phyloP scores from a whole-genome alignment of 2,888 invertebrate species.

The Tachina grossa region DNA sequence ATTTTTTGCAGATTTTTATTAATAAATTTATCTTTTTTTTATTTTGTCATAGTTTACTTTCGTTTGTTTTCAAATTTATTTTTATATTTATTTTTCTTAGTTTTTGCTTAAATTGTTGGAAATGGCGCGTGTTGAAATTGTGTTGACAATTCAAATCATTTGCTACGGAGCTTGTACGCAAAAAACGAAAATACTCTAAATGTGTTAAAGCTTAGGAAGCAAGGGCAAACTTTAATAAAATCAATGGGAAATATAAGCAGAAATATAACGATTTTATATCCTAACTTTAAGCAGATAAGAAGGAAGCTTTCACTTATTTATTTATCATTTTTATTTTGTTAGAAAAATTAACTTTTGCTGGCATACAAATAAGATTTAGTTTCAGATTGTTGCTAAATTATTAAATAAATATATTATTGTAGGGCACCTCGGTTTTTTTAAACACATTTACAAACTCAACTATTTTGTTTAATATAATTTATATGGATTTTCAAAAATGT shows the following conservation, averaged over 20 bases:
- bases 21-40: constrained; percentile 44
- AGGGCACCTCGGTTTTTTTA: neutral
- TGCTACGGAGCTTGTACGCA: neutral
- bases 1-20: constrained; percentile 6
- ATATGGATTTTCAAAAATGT: constrained; percentile 20
- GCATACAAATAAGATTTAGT: neutral
- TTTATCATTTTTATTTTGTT: no score
- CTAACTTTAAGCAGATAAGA: no score
- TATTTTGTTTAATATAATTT: neutral
- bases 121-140: constrained; percentile 53
- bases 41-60: constrained; percentile 31
- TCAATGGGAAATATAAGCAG: no score
- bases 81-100: neutral
- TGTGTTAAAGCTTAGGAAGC: neutral
- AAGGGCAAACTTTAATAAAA: neutral
- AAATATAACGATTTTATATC: no score
- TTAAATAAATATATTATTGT: neutral
- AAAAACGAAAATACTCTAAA: neutral
- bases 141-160: constrained; percentile 61
- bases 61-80: constrained; percentile 47
- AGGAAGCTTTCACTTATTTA: no score
- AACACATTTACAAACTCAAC: neutral
- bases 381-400: neutral
- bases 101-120: constrained; percentile 32
- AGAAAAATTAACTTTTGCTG: neutral